Evolutionary conservation across 2,888 invertebrate species (phyloP), one percentile per base, ranked within the genome.

Genomic region (Parasteatoda lunata): DNA sequence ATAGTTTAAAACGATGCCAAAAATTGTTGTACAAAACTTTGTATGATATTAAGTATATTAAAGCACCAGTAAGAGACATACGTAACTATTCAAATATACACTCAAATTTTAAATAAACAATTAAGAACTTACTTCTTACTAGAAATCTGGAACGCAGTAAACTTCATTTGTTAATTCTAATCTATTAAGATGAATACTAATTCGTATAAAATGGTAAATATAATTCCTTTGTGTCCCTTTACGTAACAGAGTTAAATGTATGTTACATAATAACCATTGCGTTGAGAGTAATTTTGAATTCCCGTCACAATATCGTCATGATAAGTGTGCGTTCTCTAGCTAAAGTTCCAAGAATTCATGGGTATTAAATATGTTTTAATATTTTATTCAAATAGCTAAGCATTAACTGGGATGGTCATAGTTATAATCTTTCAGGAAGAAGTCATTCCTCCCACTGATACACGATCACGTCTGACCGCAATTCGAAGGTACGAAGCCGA

Each of bases 251-350:
- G 30, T 30, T 59, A 59, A 13, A n/a, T 59, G 59, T 59, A 9
- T 59, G 59, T 8, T 59, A 59, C 59, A 59, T 59, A 7, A 59
- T 59, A 59, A 5, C 59, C 59, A 59, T 7, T 13, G 13, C n/a
- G n/a, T 59, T 30, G 47, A 81, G 75, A 81, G 75, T 81, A 75
- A 81, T 81, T 81, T 75, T 59, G 69, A 68, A 81, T 81, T 81
- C 81, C 75, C 59, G 68, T 81, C 75, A 81, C 47, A 45, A 65
- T n/a, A 75, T 69, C 75, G 47, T 69, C 59, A 68, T 69, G 69
- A 81, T 80, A 81, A 81, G 73, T 52, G 75, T 59, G 47, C 9
- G 72, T 69, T 69, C 15, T n/a, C 30, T 48, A 48, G 48, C 59
- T 69, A 59, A 68, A 81, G 66, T n/a, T 75, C 11, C 47, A 59